phyloP scores from a whole-genome alignment of 2,888 invertebrate genomes.

The Phragmatobia fuliginosa region DNA sequence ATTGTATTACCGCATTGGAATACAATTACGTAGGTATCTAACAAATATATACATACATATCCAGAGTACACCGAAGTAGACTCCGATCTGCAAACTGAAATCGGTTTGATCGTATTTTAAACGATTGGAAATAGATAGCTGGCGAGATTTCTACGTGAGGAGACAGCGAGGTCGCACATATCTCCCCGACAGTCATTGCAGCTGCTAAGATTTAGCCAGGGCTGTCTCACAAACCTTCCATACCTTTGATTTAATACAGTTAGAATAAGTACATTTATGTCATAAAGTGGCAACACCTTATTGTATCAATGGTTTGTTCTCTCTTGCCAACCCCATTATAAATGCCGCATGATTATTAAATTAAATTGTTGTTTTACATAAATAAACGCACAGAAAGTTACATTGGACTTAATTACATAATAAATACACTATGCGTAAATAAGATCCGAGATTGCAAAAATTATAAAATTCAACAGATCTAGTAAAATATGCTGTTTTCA shows the following conservation, averaged over 20 bases:
- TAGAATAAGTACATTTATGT: too few species aligned
- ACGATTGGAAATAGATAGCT: slow-evolving; percentile 36
- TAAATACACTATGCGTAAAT: too few species aligned
- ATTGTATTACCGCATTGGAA: slow-evolving; percentile 24
- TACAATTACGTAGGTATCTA: slow-evolving; percentile 25
- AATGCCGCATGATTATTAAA: too few species aligned
- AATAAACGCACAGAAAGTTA: too few species aligned
- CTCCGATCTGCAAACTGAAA: slow-evolving; percentile 23
- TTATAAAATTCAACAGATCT: too few species aligned
- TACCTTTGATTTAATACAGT: not conserved
- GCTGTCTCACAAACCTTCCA: not conserved
- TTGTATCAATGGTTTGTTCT: too few species aligned
- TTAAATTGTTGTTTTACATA: too few species aligned
- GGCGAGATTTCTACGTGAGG: slow-evolving; percentile 41
- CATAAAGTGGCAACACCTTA: too few species aligned
- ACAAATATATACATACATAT: not conserved
- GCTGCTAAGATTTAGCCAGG: slow-evolving; percentile 51
- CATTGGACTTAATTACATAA: too few species aligned
- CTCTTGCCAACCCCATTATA: too few species aligned
- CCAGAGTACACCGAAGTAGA: slow-evolving; percentile 23
- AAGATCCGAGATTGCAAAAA: too few species aligned
- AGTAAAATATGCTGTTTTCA: too few species aligned
- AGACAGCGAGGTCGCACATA: slow-evolving; percentile 32
- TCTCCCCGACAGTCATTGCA: slow-evolving; percentile 44
- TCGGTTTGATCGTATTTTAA: slow-evolving; percentile 35